A percentile compares a stretch with the other conserved stretches of the same genome.
Evolutionary conservation across 2,888 invertebrate genomes (phyloP).

Genomic region (Caenorhabditis sp.): DNA sequence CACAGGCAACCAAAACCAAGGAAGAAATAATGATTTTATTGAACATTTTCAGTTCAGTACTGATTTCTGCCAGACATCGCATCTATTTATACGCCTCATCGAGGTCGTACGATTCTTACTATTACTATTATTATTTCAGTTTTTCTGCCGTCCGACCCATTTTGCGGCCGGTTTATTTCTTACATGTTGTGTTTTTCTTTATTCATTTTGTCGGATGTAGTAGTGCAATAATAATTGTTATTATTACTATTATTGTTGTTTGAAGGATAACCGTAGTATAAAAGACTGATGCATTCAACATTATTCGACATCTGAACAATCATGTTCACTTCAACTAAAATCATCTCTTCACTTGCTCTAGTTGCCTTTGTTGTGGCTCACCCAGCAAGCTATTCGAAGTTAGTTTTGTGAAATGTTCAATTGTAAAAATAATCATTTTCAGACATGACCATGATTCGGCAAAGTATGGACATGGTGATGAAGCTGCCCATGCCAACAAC

Average conservation of each 20-base stretch:
- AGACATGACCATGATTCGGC: constrained; percentile 43
- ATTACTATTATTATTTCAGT: constrained; percentile 45
- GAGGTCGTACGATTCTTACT: constrained; percentile 42
- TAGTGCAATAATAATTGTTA: constrained; percentile 1
- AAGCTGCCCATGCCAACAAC: constrained; percentile 43
- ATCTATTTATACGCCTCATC: constrained; percentile 35
- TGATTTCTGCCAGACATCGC: constrained; percentile 13
- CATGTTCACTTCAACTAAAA: constrained; percentile 38
- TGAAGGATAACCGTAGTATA: constrained; percentile 16
- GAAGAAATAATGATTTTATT: constrained; percentile 32
- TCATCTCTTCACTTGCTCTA: constrained; percentile 35
- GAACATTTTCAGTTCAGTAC: constrained; percentile 40
- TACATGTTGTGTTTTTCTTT: constrained; percentile 25
- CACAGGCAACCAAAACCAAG: constrained; percentile 24
- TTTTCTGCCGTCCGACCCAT: constrained; percentile 35
- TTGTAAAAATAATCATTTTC: constrained; percentile 7
- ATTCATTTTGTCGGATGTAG: constrained; percentile 4
- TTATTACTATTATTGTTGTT: neutral
- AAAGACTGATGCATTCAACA: constrained; percentile 16
- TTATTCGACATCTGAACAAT: constrained; percentile 33
- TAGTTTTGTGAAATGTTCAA: neutral
- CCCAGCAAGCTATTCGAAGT: constrained; percentile 38
- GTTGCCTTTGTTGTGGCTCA: constrained; percentile 21
- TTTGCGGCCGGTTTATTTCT: constrained; percentile 7
- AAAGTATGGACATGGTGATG: constrained; percentile 46